A percentile compares a stretch with the other conserved stretches of the same genome.
Evolutionary conservation across 2,797 vertebrate genomes (phyloP).

Genomic region (Gallinago stenura): DNA sequence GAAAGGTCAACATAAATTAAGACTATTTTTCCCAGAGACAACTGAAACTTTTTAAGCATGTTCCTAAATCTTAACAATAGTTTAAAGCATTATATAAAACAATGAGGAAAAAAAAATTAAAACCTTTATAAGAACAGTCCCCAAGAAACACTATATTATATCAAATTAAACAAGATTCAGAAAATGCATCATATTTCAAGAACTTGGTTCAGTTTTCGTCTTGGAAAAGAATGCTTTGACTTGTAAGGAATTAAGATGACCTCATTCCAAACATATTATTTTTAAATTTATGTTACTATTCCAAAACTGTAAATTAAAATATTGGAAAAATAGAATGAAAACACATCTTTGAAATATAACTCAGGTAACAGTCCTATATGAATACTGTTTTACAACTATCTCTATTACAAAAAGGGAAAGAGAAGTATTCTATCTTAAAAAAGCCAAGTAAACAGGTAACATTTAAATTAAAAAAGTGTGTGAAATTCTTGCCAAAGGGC

Average conservation of each 20-base stretch:
- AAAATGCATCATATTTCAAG: conserved; percentile 29
- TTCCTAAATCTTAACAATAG: conserved; percentile 69
- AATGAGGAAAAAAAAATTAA: background rate
- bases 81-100: conserved; percentile 26
- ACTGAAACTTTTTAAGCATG: conserved; percentile 68
- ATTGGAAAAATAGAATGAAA: conserved; percentile 9
- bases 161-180: conserved; percentile 40
- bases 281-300: background rate
- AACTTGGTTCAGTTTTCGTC: background rate
- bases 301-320: conserved; percentile 13
- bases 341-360: background rate
- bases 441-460: conserved; percentile 31
- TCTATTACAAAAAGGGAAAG: background rate
- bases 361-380: background rate
- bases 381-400: background rate
- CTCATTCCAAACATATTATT: background rate
- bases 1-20: conserved; percentile 86
- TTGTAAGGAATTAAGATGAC: conserved; percentile 21
- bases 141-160: background rate
- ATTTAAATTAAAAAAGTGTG: conserved; percentile 46
- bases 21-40: conserved; percentile 78
- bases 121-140: background rate
- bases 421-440: background rate
- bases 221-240: conserved; percentile 24
- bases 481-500: conserved; percentile 50